Evolutionary conservation across 2,888 invertebrate species (phyloP).

Genomic region (Smittia aterrima): DNA sequence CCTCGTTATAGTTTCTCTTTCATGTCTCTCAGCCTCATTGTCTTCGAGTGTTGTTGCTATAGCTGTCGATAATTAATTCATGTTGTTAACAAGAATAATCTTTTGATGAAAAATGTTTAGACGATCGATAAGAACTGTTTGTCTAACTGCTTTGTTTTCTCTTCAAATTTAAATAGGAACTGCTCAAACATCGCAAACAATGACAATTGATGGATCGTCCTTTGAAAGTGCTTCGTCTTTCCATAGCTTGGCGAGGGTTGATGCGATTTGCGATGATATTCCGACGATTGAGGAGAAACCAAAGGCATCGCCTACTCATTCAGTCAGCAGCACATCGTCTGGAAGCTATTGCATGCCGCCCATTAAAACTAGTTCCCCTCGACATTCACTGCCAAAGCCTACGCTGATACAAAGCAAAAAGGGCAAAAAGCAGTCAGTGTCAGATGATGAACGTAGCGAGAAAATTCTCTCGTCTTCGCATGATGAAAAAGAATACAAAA

Average conservation of each 20-base stretch:
- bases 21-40: not conserved
- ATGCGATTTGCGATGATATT: conserved; percentile 65
- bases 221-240: conserved; percentile 83
- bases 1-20: not conserved
- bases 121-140: not conserved
- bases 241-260: conserved; percentile 73
- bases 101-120: not conserved
- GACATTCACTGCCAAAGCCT: conserved; percentile 49
- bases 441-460: conserved; percentile 68
- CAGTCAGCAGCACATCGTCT: conserved; percentile 58
- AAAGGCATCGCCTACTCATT: conserved; percentile 56
- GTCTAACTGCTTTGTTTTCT: not conserved
- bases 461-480: conserved; percentile 68
- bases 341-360: conserved; percentile 54
- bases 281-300: conserved; percentile 47
- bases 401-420: conserved; percentile 43
- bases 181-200: conserved; percentile 56
- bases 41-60: not conserved
- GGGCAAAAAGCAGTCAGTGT: conserved; percentile 59
- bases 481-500: conserved; percentile 56
- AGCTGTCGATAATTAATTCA: too few relatives aligned
- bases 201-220: conserved; percentile 75
- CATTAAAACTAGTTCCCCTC: conserved; percentile 44
- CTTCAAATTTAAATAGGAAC: conserved; percentile 47
- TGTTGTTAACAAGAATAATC: too few relatives aligned